Evolutionary conservation across 2,797 vertebrate species (phyloP).

Genomic region (Capromys pilorides): DNA sequence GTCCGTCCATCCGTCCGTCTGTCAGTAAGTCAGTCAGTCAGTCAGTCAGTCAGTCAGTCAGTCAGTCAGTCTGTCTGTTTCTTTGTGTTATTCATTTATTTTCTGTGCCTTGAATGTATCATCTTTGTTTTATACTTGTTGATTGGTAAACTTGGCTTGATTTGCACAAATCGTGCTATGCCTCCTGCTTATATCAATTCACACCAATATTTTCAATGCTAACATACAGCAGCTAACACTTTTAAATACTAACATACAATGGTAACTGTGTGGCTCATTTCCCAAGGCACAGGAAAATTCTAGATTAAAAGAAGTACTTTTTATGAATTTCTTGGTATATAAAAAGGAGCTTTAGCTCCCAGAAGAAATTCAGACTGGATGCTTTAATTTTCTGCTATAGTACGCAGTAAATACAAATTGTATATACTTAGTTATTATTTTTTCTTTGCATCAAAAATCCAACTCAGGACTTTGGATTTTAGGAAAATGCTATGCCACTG

Average conservation of each 20-base stretch:
- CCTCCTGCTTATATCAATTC: background rate
- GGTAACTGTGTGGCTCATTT: background rate
- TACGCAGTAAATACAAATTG: background rate
- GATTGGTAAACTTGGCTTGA: background rate
- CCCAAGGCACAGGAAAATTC: background rate
- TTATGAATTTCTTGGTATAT: background rate
- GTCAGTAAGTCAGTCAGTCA: no score
- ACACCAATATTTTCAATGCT: background rate
- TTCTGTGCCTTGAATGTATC: fast-evolving
- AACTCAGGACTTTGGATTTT: no score
- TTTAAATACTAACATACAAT: background rate
- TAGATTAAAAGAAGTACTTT: background rate
- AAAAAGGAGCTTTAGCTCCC: background rate
- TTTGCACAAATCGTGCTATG: background rate
- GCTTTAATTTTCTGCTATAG: constrained; percentile 40
- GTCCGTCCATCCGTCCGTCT: no score
- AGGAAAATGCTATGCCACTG: no score
- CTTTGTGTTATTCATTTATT: background rate
- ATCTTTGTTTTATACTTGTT: background rate
- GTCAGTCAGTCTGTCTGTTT: background rate
- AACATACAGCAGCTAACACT: background rate
- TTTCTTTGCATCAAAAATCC: no score
- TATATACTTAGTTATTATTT: background rate
- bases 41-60: background rate
- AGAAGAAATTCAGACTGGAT: constrained; percentile 33